Evolutionary conservation across 2,797 vertebrate genomes (phyloP), one percentile per base, ranked within the genome.

Genomic region (Sciaenops ocellatus): DNA sequence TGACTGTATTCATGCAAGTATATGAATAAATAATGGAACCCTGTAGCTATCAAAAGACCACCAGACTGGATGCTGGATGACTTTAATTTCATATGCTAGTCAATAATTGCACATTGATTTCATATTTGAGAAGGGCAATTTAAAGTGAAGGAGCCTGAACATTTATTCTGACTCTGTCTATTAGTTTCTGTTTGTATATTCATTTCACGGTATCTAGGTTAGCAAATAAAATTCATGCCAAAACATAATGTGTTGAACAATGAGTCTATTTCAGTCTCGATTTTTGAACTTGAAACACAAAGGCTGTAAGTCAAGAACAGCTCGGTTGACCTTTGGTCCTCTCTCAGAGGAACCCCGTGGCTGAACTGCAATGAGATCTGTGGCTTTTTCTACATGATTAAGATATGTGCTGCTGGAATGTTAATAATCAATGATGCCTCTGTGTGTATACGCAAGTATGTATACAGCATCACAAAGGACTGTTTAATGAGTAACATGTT

Each of bases 41-140:
- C 87, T 86, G 82, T 84, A 86, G 90, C 87, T 89, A 86, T 91
- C 82, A 86, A 85, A 86, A 88, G 84, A 86, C 82, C 80, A 84
- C 76, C 87, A 84, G 65, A 62, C 69, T 76, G 77, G 73, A 80
- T 90, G 75, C 75, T 84, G 82, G 86, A 82, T 85, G 85, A 69
- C 86, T 89, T 91, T 92, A 56, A 88, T 85, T 88, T 89, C 59
- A 83, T 78, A 85, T 88, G 79, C 86, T 52, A 76, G 76, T 92
- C 90, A 92, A 90, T 93, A 91, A 89, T 76, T 78, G 70, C 84
- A 68, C 89, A 92, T 87, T 84, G 87, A 93, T 94, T 91, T 85
- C 73, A 87, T 87, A 87, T 88, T 86, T 84, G 76, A 94, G 85
- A 86, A 85, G 85, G 86, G 65, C 73, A 78, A 24, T 84, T 84